Evolutionary conservation across 2,113 vertebrate species (phyloP).

Genomic region (Hippolais icterina): DNA sequence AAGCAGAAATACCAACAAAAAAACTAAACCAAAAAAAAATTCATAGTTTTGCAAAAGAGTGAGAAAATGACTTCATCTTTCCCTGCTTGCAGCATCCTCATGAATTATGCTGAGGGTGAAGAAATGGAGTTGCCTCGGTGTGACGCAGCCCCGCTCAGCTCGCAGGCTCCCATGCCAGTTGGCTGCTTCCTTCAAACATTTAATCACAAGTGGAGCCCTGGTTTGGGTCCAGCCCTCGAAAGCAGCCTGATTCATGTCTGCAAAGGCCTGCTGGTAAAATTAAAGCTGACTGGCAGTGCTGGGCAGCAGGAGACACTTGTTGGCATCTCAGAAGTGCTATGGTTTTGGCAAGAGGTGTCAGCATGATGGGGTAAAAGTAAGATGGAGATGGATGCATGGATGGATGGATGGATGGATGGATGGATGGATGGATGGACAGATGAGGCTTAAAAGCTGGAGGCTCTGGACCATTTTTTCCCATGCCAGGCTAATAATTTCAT

Average conservation of each 20-base stretch:
- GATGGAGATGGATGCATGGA: not conserved
- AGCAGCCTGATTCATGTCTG: conserved; percentile 55
- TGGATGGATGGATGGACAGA: not conserved
- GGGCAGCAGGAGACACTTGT: not conserved
- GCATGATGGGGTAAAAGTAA: not conserved
- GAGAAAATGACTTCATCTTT: not conserved
- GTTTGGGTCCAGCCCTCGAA: conserved; percentile 51
- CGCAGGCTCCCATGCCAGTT: conserved; percentile 21
- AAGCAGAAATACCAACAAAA: not conserved
- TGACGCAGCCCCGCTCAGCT: not conserved
- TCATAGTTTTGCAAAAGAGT: not conserved
- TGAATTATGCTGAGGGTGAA: not conserved
- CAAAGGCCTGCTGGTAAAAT: not conserved
- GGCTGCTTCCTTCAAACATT: conserved; percentile 13
- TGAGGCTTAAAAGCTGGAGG: not conserved
- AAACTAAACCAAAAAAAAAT: not conserved
- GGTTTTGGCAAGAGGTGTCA: not conserved
- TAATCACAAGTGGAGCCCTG: conserved; percentile 37
- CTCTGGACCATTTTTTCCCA: not conserved
- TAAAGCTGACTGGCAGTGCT: not conserved
- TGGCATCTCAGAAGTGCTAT: not conserved
- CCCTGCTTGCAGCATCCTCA: conserved; percentile 3
- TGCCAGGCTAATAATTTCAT: conserved; percentile 1
- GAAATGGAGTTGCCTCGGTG: not conserved
- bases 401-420: not conserved